Base-by-base conservation (phyloP, 23 tunicate species). In the Ascidia mentula region DNA sequence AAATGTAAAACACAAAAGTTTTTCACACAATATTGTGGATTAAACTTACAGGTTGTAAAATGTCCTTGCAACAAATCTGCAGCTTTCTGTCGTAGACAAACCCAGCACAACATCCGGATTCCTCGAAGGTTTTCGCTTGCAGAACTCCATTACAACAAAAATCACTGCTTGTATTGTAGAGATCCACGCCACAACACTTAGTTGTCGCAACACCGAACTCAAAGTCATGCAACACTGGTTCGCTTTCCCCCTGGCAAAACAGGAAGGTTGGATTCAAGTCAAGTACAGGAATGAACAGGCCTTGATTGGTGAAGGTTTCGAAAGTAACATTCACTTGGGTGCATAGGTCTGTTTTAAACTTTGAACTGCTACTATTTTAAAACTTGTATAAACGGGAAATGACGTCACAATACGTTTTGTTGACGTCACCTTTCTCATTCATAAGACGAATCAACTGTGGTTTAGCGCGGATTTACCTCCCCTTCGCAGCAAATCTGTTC, bases 21-120 rank as follows among this genome's bases (percentile, higher is more conserved):
- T 37, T 18, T 6, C 45, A 31, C 17, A 17, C n/a, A 0, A 18
- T 32, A 39, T n/a, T n/a, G n/a, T n/a, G n/a, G n/a, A 9, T 42
- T 42, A 9, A 6, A 75, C 96, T 77, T 59, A 93, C 98, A 31
- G 78, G 30, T 32, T 34, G 36, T 34, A 93, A 46, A 34, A 34
- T 69, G 6, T 69, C 72, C 17, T 75, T 37, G 77, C 98, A 93
- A 60, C 98, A 93, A 39, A 93, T 88, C 0, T 35, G 17, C 40
- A 80, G 75, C 12, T 69, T 53, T 65, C 87, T 34, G 77, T 93
- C 76, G 76, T 84, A 88, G n/a, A 77, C 45, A 12, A 13, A 30
- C 35, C 98, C 98, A 24, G 87, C 87, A 72, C 98, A 93, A 75
- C 98, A 93, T 35, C 46, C 93, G 31, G 85, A 84, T n/a, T 77